phyloP scores from a whole-genome alignment of 2,113 vertebrate species.

The Thomomys bottae region DNA sequence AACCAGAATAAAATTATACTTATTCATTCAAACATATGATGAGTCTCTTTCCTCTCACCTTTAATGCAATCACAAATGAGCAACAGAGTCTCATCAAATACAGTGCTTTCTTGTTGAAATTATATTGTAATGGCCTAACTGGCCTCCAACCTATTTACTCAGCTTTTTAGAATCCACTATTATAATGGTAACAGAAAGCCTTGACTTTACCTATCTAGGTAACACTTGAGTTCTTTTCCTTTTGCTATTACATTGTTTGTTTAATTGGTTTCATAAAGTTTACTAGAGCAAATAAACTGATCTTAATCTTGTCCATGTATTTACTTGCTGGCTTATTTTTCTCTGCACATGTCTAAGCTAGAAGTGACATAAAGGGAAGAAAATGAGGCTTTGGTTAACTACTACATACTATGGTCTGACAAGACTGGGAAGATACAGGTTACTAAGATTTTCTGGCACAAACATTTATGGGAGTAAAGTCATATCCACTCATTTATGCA shows the following conservation, averaged over 20 bases:
- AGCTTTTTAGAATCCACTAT: neutral
- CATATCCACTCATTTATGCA: neutral
- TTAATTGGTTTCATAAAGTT: neutral
- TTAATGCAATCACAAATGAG: neutral
- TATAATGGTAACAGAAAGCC: neutral
- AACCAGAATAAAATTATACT: neutral
- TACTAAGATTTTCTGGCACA: neutral
- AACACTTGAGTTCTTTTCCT: neutral
- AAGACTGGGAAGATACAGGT: neutral
- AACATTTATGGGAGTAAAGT: neutral
- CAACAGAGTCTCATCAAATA: neutral
- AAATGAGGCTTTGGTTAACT: neutral
- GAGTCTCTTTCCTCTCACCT: neutral
- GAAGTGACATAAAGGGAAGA: neutral
- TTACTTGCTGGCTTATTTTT: neutral
- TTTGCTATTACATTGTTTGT: neutral
- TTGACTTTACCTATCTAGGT: neutral
- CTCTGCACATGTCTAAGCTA: slow-evolving; percentile 14
- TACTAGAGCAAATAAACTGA: neutral
- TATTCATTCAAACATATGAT: neutral
- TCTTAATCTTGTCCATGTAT: neutral
- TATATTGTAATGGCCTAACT: neutral
- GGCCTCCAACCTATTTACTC: neutral
- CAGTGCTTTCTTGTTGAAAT: neutral
- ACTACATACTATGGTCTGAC: neutral